phyloP scores from a whole-genome alignment of 2,113 vertebrate species.

The Regulus satrapa region DNA sequence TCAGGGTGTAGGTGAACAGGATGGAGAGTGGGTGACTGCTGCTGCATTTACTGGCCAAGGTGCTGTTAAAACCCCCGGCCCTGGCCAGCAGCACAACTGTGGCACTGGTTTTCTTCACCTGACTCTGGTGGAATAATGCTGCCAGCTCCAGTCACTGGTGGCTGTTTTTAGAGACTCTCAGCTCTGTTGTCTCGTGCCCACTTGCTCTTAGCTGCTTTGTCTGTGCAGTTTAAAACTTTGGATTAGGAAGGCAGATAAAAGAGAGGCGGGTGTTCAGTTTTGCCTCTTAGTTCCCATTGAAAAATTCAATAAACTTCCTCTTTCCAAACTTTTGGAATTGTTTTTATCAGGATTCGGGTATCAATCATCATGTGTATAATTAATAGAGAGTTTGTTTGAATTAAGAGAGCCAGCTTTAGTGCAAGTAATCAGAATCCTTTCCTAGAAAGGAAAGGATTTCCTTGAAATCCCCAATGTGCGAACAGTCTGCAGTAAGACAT shows the following conservation, averaged over 20 bases:
- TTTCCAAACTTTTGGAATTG: background rate
- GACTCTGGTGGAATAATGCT: background rate
- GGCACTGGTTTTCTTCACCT: background rate
- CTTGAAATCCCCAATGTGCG: background rate
- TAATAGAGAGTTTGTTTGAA: background rate
- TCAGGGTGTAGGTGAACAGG: background rate
- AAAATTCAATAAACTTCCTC: background rate
- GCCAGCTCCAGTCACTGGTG: background rate
- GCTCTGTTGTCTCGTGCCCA: background rate
- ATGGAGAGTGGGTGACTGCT: background rate
- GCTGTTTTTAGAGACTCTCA: background rate
- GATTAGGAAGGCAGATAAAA: background rate
- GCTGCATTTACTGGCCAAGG: background rate
- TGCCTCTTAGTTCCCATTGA: background rate
- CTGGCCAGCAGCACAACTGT: background rate
- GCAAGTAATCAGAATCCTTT: background rate
- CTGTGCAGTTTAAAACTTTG: background rate
- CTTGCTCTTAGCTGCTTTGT: background rate
- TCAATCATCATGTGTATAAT: background rate
- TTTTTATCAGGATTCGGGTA: background rate
- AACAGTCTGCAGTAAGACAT: background rate
- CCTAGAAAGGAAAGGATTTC: too few species aligned
- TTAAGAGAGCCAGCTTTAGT: background rate
- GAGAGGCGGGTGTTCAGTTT: background rate
- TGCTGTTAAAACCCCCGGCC: background rate